phyloP scores from a whole-genome alignment of 2,113 vertebrate genomes.

The Philantomba maxwellii region DNA sequence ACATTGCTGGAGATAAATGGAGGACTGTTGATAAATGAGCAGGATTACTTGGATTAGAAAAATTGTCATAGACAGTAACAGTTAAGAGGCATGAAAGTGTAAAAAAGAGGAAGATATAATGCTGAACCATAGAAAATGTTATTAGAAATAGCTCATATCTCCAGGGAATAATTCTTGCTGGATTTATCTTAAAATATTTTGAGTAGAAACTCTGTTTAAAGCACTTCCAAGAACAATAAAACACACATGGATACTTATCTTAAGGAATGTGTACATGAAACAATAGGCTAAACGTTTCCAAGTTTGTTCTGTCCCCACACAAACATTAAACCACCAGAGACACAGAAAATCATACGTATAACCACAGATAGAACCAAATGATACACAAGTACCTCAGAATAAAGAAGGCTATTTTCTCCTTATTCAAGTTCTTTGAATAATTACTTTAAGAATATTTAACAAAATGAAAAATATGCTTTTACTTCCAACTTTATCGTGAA shows the following conservation, averaged over 20 bases:
- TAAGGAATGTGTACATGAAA: conserved; percentile 46
- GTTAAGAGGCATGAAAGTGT: not conserved
- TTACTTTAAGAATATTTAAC: not conserved
- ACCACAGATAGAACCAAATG: not conserved
- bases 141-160: conserved; percentile 31
- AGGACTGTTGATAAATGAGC: not conserved
- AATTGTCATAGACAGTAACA: not conserved
- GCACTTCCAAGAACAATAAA: conserved; percentile 41
- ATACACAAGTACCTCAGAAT: not conserved
- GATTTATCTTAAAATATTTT: conserved; percentile 65
- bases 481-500: not conserved
- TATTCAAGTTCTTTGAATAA: conserved; percentile 17
- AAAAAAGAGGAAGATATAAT: not conserved
- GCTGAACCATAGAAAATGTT: conserved; percentile 31
- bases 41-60: not conserved
- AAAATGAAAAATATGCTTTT: not conserved
- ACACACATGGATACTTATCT: conserved; percentile 23
- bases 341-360: not conserved
- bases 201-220: conserved; percentile 53
- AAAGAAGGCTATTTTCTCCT: conserved; percentile 21
- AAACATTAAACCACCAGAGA: conserved; percentile 53
- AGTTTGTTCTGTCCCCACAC: not conserved
- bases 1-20: not conserved
- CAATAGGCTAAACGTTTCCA: conserved; percentile 45
- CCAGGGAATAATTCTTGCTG: conserved; percentile 56